Evolutionary conservation across 2,113 vertebrate species (phyloP), one percentile per base, ranked within the genome.

Genomic region (Bucco capensis): DNA sequence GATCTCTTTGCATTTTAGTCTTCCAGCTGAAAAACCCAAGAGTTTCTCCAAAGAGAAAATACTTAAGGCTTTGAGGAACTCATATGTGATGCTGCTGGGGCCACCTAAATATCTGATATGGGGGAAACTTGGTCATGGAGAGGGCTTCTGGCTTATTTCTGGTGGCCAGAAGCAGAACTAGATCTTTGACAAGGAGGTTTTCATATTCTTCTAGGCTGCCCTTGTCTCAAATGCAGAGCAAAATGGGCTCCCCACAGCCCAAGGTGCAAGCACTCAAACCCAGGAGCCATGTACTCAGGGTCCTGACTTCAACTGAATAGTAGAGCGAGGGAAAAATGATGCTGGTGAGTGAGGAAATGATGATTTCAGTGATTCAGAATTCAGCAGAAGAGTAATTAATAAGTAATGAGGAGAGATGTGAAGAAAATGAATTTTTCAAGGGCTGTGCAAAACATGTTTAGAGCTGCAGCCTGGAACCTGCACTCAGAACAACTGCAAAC

Each of bases 351-450:
- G 82, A 92, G 57, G 74, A 44, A 92, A 85, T 66, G 46, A 25
- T 35, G 35, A n/a, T n/a, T n/a, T n/a, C n/a, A n/a, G 40, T 23
- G 51, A 72, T 78, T 56, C 27, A 78, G 75, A 77, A 80, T 60
- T 90, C 72, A 76, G 58, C 86, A 51, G 80, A 90, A 81, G 75
- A 88, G 33, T 40, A 85, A 50, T 83, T 93, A 88, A 94, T 94
- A 95, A 95, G 73, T 62, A 91, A 95, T 82, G 46, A 85, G 81
- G 3, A 76, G 33, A 83, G 14, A 71, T 89, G 92, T 69, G 58
- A 94, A 85, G 71, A 90, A 81, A 92, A 90, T 73, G 2, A 84
- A 86, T 94, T 83, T 95, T 89, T 90, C 70, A 72, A 54, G 71
- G 88, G 57, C 71, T 85, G 57, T 60, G 78, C 82, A 70, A 88